Evolutionary conservation across 2,797 vertebrate species (phyloP), one percentile per base, ranked within the genome.

Genomic region (Chromis chromis): DNA sequence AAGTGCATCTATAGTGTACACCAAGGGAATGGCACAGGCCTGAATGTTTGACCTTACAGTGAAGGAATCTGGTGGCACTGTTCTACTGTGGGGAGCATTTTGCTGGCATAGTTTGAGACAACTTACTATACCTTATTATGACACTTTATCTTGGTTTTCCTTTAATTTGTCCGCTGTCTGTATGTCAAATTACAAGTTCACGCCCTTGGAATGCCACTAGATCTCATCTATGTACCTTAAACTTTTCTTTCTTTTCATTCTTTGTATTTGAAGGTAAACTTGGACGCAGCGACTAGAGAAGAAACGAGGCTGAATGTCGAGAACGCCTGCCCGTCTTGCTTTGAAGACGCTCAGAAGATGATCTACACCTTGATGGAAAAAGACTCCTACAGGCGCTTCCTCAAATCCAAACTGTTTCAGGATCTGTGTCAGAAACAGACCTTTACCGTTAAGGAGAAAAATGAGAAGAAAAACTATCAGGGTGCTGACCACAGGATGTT

Each of bases 281-380:
- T 99, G 53, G 97, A 99, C 33, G 96, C 96, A 0, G 89, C 76
- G 7, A 96, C 96, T 21, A 91, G 96, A 79, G 96, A 98, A 54
- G 92, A 95, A 81, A 97, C 96, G 0, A 94, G 90, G 72, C 91
- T 91, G 70, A 97, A 96, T 16, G 46, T 98, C 1, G 81, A 93
- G 59, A 91, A 84, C 6, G 93, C 95, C 48, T 94, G 94, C 0
- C 82, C 82, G 1, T 90, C 88, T 8, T 96, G 95, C 85, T 99
- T 98, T 13, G 93, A 96, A 1, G 94, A 96, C 28, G 97, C 98
- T 7, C 97, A 99, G 92, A 95, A 89, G 84, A 96, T 95, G 92
- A 97, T 98, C 83, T 96, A 96, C 88, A 94, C 85, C 8, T 89
- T 98, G 73, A 98, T 98, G 97, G 96, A 97, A 85, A 98, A 97